phyloP scores from a whole-genome alignment of 2,113 vertebrate species.

The Chionis minor region DNA sequence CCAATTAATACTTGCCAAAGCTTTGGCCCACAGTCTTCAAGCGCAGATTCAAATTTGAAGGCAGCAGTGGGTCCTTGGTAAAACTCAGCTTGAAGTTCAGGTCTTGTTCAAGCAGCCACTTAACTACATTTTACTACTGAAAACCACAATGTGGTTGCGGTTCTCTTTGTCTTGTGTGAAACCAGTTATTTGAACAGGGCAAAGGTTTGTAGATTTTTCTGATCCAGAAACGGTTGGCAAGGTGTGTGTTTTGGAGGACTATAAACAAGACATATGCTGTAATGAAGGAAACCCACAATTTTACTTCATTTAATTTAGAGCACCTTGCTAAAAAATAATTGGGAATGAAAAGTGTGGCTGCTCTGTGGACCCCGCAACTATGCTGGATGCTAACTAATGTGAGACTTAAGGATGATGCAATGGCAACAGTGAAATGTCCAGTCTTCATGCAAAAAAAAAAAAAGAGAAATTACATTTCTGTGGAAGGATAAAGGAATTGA shows the following conservation, averaged over 20 bases:
- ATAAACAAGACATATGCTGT: neutral
- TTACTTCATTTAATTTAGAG: neutral
- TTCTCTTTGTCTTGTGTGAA: slow-evolving; percentile 29
- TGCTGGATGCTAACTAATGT: neutral
- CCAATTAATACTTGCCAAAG: neutral
- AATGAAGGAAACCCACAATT: neutral
- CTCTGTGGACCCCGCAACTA: neutral
- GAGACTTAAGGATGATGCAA: neutral
- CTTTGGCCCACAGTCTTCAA: neutral
- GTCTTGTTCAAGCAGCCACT: neutral
- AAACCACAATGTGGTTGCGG: neutral
- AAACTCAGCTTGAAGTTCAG: neutral
- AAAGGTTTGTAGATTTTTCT: neutral
- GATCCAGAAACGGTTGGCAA: neutral
- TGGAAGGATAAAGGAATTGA: neutral
- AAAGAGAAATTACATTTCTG: neutral
- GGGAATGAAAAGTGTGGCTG: neutral
- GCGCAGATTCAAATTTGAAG: neutral
- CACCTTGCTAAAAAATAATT: neutral
- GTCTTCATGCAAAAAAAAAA: neutral
- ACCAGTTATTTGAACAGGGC: neutral
- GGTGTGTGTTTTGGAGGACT: neutral
- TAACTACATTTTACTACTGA: neutral
- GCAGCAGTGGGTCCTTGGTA: neutral
- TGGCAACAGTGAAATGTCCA: neutral